Conservation (phyloP, 1,140 invertebrate genomes). For the Tribolium madens region DNA sequence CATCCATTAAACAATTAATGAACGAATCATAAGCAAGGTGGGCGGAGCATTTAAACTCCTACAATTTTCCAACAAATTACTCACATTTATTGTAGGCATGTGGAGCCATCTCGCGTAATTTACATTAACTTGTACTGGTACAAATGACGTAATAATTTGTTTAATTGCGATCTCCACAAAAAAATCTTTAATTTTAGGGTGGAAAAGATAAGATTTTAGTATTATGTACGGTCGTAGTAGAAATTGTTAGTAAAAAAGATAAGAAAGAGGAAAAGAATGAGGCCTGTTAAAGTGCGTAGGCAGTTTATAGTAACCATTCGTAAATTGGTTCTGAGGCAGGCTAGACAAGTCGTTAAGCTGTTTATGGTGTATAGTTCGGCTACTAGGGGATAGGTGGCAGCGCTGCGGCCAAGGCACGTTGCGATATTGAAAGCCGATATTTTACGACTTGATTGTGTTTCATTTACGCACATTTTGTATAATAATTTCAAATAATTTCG, state of each 20-base stretch:
- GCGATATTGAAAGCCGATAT: neutral
- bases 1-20: neutral
- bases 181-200: neutral
- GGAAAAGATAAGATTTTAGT: neutral
- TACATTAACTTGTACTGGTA: neutral
- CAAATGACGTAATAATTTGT: neutral
- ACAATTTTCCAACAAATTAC: neutral
- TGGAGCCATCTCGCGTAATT: neutral
- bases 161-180: neutral
- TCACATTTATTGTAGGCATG: neutral
- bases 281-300: slow-evolving; percentile 6
- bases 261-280: neutral
- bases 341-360: slow-evolving; percentile 43
- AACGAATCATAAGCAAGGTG: neutral
- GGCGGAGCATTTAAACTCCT: neutral
- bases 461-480: neutral
- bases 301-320: slow-evolving; percentile 25
- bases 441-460: neutral
- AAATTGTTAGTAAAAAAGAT: neutral
- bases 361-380: slow-evolving; percentile 53
- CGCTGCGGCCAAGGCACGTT: slow-evolving; percentile 1
- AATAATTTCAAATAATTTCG: neutral
- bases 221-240: neutral
- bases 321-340: slow-evolving; percentile 48
- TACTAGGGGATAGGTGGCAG: slow-evolving; percentile 55